A percentile compares a stretch with the other conserved stretches of the same genome.
Evolutionary conservation across 2,797 vertebrate genomes (phyloP).

Genomic region (Rhadinocentrus ornatus): DNA sequence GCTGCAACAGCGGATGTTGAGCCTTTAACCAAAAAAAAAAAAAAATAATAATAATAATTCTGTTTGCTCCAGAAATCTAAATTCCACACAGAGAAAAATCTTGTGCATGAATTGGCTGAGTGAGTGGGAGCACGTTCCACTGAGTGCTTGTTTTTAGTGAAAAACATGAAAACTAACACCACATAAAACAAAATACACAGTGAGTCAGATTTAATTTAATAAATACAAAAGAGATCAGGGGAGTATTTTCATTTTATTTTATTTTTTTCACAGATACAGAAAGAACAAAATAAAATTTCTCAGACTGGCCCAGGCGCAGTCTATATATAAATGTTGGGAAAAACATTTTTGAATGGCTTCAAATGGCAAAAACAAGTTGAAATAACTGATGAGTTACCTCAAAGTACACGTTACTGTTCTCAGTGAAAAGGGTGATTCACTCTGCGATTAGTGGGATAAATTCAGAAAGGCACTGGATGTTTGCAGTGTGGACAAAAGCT

Average conservation of each 20-base stretch:
- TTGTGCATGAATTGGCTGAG: neutral
- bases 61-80: neutral
- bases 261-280: neutral
- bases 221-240: neutral
- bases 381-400: conserved; percentile 55
- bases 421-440: conserved; percentile 22
- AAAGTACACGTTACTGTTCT: conserved; percentile 21
- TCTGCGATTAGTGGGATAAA: conserved; percentile 5
- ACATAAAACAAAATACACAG: neutral
- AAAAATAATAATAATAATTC: too few relatives aligned
- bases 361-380: conserved; percentile 18
- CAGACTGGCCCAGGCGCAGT: neutral
- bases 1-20: too few relatives aligned
- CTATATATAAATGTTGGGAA: conserved; percentile 2
- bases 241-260: neutral
- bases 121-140: neutral
- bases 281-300: neutral
- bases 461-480: conserved; percentile 7
- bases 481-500: neutral
- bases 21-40: too few relatives aligned
- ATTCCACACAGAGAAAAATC: neutral
- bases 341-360: conserved; percentile 12
- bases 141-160: neutral
- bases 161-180: neutral
- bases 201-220: neutral